These are phyloP conservation scores for Rhodophaea formosa DNA, from an alignment of 2,888 invertebrate genomes.

Conservation along the genomic window DNA sequence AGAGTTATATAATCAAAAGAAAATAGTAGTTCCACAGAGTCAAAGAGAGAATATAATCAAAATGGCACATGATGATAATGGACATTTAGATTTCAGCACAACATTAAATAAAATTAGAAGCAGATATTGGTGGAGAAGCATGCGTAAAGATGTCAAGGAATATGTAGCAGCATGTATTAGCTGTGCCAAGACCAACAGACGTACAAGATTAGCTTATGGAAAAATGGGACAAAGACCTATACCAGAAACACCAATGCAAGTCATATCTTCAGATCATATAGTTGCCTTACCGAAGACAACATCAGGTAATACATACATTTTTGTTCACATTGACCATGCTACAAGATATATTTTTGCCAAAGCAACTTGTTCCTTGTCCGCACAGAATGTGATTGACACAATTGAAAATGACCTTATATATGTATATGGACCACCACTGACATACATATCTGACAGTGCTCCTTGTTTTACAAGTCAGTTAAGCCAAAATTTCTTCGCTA, in stretches of 20 bases:
- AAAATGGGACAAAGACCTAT: constrained; percentile 18
- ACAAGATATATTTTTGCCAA: constrained; percentile 23
- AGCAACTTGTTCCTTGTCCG: neutral
- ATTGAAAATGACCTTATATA: constrained; percentile 22
- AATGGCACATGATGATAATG: constrained; percentile 22
- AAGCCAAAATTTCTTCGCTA: constrained; percentile 4
- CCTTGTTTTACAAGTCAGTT: constrained; percentile 16
- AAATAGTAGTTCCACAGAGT: too few species aligned
- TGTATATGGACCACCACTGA: too few species aligned
- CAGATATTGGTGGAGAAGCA: constrained; percentile 20
- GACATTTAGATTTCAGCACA: constrained; percentile 16
- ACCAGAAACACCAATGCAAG: constrained; percentile 19
- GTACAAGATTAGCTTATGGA: constrained; percentile 19
- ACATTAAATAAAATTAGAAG: too few species aligned
- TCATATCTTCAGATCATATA: constrained; percentile 4
- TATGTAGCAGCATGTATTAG: constrained; percentile 18
- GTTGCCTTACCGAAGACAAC: neutral
- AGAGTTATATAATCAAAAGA: too few species aligned
- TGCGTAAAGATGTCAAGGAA: constrained; percentile 18
- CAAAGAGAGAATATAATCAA: too few species aligned
- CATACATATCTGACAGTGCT: constrained; percentile 14
- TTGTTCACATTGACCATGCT: constrained; percentile 25
- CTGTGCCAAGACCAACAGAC: constrained; percentile 4
- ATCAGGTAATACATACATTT: constrained; percentile 23
- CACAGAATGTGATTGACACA: constrained; percentile 6